Evolutionary conservation across 2,113 vertebrate genomes (phyloP).

Genomic region (Daboia siamensis): DNA sequence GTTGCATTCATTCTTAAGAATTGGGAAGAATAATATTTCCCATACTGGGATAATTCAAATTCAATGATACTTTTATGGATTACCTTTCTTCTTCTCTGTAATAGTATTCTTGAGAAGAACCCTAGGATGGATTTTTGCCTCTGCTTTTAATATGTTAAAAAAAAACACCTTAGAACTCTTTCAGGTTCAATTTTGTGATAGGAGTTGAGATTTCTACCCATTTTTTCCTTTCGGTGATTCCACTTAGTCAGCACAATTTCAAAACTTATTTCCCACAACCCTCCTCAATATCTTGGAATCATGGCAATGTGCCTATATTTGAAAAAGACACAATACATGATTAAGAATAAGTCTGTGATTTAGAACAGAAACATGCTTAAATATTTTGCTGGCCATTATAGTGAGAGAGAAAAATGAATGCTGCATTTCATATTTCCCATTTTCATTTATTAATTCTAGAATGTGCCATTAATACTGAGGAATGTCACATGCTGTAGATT

Average conservation of each 20-base stretch:
- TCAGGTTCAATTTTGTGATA: background rate
- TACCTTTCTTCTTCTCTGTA: background rate
- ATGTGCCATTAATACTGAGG: background rate
- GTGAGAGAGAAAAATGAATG: background rate
- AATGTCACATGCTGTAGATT: background rate
- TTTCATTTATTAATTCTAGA: rapidly evolving
- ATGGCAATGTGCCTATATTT: background rate
- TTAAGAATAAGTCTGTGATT: background rate
- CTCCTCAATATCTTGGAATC: background rate
- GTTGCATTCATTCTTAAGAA: background rate
- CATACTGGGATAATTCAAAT: background rate
- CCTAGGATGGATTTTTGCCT: background rate
- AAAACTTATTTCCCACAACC: background rate
- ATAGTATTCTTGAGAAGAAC: background rate
- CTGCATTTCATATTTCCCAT: background rate
- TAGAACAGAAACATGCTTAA: background rate
- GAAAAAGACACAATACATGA: background rate
- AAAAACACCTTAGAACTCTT: background rate
- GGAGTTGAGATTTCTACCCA: background rate
- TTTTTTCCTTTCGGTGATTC: background rate
- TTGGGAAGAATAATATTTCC: background rate
- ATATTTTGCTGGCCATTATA: background rate
- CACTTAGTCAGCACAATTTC: background rate
- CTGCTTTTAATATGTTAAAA: background rate
- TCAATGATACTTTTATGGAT: background rate